Evolutionary conservation across 2,113 vertebrate species (phyloP), one percentile per base, ranked within the genome.

Genomic region (Neogale vison): DNA sequence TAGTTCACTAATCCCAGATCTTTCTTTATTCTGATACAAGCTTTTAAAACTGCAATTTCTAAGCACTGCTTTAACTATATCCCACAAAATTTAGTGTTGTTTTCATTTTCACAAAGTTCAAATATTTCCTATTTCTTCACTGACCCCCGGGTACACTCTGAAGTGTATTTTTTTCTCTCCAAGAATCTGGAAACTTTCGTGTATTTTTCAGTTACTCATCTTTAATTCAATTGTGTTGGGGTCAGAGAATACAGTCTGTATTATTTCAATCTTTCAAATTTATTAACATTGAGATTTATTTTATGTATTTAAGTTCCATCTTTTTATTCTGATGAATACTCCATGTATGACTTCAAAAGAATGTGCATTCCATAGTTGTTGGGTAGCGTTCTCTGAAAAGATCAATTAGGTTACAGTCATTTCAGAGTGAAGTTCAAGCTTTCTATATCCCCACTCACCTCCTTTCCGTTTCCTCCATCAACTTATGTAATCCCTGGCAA

Each of bases 41-140:
- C 31, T 88, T 90, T 79, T 63, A 67, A 88, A 84, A n/a, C 18
- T 72, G 3, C 29, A 74, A 47, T 67, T 93, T 95, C 65, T 15
- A 92, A 85, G 18, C 11, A n/a, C 13, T 57, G 72, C 10, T 71
- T 95, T 83, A 88, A 52, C 79, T 92, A 83, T 34, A 63, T 47
- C 26, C 6, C 55, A 95, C 39, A 95, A 77, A 77, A 55, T 71
- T 85, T 72, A 93, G 57, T 63, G 74, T 9, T 90, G 55, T 72
- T 93, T 95, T 92, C 71, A 80, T 93, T 86, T 90, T 80, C 45
- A 31, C 26, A 81, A 94, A 61, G 10, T 93, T 93, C 52, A 55
- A 93, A 45, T 72, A 90, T 59, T 85, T 97, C 90, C 82, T 72
- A 71, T 72, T 93, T 86, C 63, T 89, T 91, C 65, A 87, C 81